phyloP scores from a whole-genome alignment of 2,797 vertebrate genomes.

The Melanotaenia pygmaea region DNA sequence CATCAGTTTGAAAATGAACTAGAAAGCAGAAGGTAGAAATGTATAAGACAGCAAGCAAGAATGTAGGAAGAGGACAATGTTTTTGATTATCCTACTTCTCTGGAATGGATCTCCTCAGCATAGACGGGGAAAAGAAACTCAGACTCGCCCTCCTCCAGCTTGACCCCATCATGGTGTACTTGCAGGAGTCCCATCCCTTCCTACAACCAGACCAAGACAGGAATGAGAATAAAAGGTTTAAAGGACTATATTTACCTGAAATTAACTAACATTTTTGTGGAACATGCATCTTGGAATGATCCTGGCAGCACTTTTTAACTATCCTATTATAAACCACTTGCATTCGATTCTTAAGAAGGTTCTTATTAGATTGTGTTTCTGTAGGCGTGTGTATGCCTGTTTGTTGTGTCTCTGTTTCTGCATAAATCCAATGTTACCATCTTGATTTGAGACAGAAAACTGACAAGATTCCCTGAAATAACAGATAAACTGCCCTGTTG shows the following conservation, averaged over 20 bases:
- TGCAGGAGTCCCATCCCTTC: constrained; percentile 93
- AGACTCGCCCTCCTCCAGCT: constrained; percentile 90
- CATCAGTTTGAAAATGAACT: constrained; percentile 20
- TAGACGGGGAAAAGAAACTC: constrained; percentile 95
- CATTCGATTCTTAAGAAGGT: neutral
- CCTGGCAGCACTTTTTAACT: neutral
- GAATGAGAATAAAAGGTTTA: neutral
- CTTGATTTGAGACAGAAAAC: constrained; percentile 52
- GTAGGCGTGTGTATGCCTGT: constrained; percentile 7
- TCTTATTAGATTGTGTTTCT: neutral
- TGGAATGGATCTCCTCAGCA: constrained; percentile 93
- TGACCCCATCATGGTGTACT: constrained; percentile 89
- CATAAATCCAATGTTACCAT: constrained; percentile 64
- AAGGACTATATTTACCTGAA: neutral
- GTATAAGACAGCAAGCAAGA: constrained; percentile 3
- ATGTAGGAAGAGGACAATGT: constrained; percentile 30
- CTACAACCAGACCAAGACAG: constrained; percentile 69
- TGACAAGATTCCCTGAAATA: constrained; percentile 42
- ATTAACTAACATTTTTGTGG: neutral
- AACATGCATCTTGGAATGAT: neutral
- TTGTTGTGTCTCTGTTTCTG: constrained; percentile 34
- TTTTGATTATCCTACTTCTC: constrained; percentile 85
- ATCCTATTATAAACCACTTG: neutral
- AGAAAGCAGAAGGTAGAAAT: neutral
- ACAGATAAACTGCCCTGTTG: constrained; percentile 27